phyloP scores from a whole-genome alignment of 2,888 invertebrate genomes.

The Amiota minor region DNA sequence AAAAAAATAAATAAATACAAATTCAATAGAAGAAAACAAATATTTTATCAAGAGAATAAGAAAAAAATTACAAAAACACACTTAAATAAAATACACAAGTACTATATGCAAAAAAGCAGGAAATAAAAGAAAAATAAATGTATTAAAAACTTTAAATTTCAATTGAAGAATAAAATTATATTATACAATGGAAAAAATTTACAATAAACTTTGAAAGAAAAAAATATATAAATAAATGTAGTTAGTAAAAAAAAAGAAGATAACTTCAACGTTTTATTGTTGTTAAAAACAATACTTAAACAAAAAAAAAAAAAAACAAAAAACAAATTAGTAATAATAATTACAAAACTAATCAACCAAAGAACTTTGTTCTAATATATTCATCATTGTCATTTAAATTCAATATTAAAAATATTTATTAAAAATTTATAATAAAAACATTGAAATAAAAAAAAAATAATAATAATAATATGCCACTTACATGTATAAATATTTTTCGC shows the following conservation, averaged over 20 bases:
- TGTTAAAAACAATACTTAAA: slow-evolving; percentile 32
- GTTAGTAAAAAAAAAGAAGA: slow-evolving; percentile 1
- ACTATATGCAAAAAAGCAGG: background rate
- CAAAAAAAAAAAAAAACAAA: slow-evolving; percentile 1
- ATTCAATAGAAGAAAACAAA: no score
- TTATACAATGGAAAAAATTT: no score
- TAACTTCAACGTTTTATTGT: slow-evolving; percentile 33
- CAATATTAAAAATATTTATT: no score
- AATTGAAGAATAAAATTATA: background rate
- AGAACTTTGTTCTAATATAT: no score
- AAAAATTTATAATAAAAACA: slow-evolving; percentile 1
- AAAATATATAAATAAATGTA: slow-evolving; percentile 17
- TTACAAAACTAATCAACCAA: no score
- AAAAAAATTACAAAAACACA: no score
- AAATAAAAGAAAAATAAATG: background rate
- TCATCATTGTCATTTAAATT: slow-evolving; percentile 5
- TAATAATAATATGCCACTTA: background rate
- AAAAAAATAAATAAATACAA: no score
- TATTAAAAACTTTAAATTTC: slow-evolving; percentile 32
- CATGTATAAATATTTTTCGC: slow-evolving; percentile 17
- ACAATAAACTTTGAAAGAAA: slow-evolving; percentile 26
- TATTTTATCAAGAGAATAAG: no score
- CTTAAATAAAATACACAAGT: no score
- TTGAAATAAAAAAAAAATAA: background rate
- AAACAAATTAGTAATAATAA: slow-evolving; percentile 7